Evolutionary conservation across 2,888 invertebrate species (phyloP), one percentile per base, ranked within the genome.

Genomic region (Callyntrura guangdongensis): DNA sequence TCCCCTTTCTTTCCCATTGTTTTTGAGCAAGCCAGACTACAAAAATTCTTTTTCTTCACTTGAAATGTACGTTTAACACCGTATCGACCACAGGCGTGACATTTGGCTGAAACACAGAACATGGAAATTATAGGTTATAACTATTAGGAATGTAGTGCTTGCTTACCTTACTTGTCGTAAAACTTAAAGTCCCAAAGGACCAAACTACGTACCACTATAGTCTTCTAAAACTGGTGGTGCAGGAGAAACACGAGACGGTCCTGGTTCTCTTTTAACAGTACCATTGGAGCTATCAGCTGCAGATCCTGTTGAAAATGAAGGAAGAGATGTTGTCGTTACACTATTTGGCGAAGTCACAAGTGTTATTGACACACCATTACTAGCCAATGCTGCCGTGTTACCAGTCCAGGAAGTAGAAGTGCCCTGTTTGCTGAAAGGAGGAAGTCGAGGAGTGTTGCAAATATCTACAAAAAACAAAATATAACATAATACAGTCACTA

Each of bases 1-100:
- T 88, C 91, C 74, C 81, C 81, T 47, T 86, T 89, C 79, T 92
- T 92, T 12, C 85, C 61, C 81, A 90, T 90, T 36, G 89, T 94
- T 87, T 97, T 95, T 9, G 97, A 97, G 95, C 98, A 98, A 22
- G 97, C 96, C 95, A 97, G 96, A 94, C 97, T 97, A 95, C 98
- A 98, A 95, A 97, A 98, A 92, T 97, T 96, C 91, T 98, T 96
- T 92, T 97, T 97, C 95, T 97, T 97, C 14, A 97, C 97, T 94
- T 98, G 98, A 95, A 98, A 98, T 14, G 97, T 97, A 95, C 98
- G 97, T 94, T 97, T 97, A 45, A 98, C 97, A 79, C 98, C 98
- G 93, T 97, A 97, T 20, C 97, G 97, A 77, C 98, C 98, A 95
- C 98, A 98, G 95, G 97, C 97, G 95, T 97, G 97, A 95, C 98